Base-by-base conservation (phyloP, 1,140 invertebrate genomes). In the Daktulosphaira vitifoliae region DNA sequence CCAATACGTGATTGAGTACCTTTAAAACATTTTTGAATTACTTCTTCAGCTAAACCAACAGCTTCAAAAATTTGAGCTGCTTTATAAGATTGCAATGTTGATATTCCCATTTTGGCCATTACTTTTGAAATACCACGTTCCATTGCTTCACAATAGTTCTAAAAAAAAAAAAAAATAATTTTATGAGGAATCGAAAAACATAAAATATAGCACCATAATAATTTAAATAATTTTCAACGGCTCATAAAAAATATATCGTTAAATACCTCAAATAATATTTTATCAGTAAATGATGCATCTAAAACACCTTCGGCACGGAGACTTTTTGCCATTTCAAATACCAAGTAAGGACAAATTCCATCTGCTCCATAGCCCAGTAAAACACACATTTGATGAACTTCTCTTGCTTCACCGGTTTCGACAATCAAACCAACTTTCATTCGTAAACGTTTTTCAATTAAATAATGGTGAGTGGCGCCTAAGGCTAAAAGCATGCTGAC, bases 71-170 rank as follows among this genome's bases (percentile, higher is more conserved):
- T 99, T 78, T 99, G 96, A 4, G 96, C 96, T 69, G 94, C 92
- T 79, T 98, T 98, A 76, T 99, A 99, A n/a, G 93, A 97, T 74
- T 99, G 96, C 16, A 99, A 77, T 1, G 96, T 99, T 44, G 93
- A 96, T 72, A 99, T 99, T 39, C 96, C 96, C 96, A 99, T 99
- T 77, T 99, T 99, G 1, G 96, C 96, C 96, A 99, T 99, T 0
- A 98, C 84, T 75, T 92, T 92, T 1, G 88, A 81, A 65, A 92
- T 84, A 59, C 90, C 90, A 11, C 86, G 82, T 72, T 90, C 88
- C 71, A 90, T 82, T 6, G 84, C 82, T 44, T 81, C 79, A 20
- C 79, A 78, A 74, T 87, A 89, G 74, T 84, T 88, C 79, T 82
- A 50, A 3, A 70, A 69, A 51, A 23, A 23, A 23, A 23, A 23